Evolutionary conservation across 2,888 invertebrate genomes (phyloP).

Genomic region (Hyalella azteca): DNA sequence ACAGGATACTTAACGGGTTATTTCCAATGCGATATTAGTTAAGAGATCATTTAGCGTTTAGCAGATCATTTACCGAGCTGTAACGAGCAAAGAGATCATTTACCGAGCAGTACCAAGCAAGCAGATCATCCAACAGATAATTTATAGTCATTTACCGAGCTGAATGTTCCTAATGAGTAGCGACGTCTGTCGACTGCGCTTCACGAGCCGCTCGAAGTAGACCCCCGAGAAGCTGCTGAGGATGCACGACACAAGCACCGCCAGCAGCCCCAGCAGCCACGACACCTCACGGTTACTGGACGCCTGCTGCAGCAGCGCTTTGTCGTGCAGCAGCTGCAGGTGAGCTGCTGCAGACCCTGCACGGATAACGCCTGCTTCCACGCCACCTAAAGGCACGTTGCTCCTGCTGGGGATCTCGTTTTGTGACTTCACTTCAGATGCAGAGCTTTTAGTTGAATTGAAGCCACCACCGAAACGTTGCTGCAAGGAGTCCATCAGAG

Average conservation of each 20-base stretch:
- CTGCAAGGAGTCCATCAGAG: neutral
- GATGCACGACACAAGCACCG: slow-evolving; percentile 66
- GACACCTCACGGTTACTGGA: slow-evolving; percentile 50
- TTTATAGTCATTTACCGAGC: slow-evolving; percentile 63
- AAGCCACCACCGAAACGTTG: neutral
- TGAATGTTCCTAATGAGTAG: slow-evolving; percentile 67
- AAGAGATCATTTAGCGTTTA: too few relatives aligned
- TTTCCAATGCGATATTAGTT: too few relatives aligned
- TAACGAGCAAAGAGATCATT: too few relatives aligned
- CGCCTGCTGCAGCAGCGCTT: neutral
- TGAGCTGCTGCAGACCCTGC: neutral
- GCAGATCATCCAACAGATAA: neutral
- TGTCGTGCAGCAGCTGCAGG: slow-evolving; percentile 14
- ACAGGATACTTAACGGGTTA: too few relatives aligned
- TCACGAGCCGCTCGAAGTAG: slow-evolving; percentile 68
- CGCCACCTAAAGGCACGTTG: slow-evolving; percentile 5
- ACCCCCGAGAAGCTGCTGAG: slow-evolving; percentile 68
- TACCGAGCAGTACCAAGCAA: too few relatives aligned
- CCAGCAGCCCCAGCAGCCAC: slow-evolving; percentile 63
- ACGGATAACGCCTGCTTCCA: neutral
- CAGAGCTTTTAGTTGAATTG: too few relatives aligned
- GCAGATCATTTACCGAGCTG: too few relatives aligned
- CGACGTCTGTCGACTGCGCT: slow-evolving; percentile 63
- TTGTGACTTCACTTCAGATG: too few relatives aligned
- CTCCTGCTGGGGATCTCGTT: too few relatives aligned